phyloP scores from a whole-genome alignment of 2,113 vertebrate genomes.

The Sebastes schlegelii region DNA sequence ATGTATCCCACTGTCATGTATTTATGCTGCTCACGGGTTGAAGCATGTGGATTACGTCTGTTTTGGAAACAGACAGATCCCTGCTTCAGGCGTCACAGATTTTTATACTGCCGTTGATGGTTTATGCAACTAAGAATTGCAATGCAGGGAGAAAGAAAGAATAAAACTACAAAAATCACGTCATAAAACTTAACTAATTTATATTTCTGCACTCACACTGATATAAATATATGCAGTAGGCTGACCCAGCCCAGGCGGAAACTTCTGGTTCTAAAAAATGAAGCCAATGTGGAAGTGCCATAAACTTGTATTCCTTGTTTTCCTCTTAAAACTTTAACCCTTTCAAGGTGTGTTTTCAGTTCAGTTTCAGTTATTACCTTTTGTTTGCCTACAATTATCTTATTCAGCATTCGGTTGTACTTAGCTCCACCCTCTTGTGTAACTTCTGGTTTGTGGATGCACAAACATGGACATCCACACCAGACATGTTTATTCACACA shows the following conservation, averaged over 20 bases:
- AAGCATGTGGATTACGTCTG: constrained; percentile 29
- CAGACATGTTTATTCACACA: background rate
- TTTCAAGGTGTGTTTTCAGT: no score
- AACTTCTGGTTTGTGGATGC: background rate
- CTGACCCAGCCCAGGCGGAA: no score
- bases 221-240: background rate
- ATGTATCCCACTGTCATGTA: constrained; percentile 40
- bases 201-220: background rate
- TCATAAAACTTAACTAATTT: background rate
- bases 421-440: no score
- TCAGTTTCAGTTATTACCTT: no score
- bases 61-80: constrained; percentile 24
- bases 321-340: no score
- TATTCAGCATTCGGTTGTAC: no score
- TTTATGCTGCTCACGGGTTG: constrained; percentile 9
- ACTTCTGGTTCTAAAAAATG: no score
- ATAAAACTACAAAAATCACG: background rate
- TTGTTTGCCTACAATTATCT: no score
- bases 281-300: no score
- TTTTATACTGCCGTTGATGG: background rate
- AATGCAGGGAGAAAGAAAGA: background rate
- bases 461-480: background rate
- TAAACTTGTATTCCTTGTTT: no score
- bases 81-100: background rate
- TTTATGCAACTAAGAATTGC: background rate